These are phyloP conservation scores for Delphinus delphis DNA, from an alignment of 2,113 vertebrate species.

Conservation along the genomic window DNA sequence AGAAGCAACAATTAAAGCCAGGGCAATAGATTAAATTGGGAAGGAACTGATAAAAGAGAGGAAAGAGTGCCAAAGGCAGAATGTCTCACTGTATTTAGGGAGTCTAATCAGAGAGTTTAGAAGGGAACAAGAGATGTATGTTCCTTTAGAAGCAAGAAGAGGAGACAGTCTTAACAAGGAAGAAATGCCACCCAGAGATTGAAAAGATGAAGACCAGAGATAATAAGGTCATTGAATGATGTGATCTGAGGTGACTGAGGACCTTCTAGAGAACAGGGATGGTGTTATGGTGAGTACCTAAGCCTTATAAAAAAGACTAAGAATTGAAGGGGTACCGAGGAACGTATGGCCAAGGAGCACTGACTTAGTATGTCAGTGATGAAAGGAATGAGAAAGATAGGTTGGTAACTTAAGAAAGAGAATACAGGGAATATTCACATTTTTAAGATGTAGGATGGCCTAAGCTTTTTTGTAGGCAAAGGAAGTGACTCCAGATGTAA, in stretches of 20 bases:
- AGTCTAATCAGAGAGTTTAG: background rate
- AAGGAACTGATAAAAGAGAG: background rate
- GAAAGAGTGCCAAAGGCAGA: background rate
- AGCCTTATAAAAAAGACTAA: background rate
- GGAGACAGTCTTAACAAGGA: background rate
- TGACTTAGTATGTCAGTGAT: background rate
- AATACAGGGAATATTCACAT: background rate
- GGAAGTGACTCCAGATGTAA: background rate
- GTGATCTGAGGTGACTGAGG: background rate
- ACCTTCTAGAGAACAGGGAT: background rate
- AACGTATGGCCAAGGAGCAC: background rate
- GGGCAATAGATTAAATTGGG: background rate
- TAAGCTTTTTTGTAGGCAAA: background rate
- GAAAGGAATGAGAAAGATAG: background rate
- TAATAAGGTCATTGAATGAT: background rate
- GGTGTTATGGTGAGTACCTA: background rate
- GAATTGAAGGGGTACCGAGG: background rate
- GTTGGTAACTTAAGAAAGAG: background rate
- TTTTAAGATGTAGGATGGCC: background rate
- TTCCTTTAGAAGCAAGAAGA: background rate
- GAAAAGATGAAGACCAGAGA: background rate
- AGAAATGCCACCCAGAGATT: background rate
- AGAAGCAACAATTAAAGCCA: slow-evolving; percentile 9
- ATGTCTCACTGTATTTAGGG: background rate
- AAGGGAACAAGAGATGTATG: background rate